These are phyloP conservation scores for Xiphophorus maculatus DNA, from an alignment of 2,113 vertebrate genomes.

Conservation along the genomic window DNA sequence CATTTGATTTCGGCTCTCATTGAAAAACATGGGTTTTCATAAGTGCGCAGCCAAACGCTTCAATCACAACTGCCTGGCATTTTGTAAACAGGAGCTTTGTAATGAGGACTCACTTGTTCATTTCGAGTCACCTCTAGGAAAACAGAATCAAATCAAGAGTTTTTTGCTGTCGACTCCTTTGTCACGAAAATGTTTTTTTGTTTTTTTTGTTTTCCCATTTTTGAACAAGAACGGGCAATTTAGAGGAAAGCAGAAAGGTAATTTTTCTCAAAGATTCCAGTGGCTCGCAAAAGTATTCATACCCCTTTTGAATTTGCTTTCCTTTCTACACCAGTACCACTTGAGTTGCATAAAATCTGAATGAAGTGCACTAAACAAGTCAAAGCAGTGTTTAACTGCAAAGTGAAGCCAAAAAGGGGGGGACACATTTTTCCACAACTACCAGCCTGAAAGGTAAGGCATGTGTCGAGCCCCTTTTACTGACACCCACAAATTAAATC, in stretches of 20 bases:
- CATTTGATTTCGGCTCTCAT: conserved; percentile 73
- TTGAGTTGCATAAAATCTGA: background rate
- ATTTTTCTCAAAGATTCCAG: background rate
- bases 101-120: conserved; percentile 38
- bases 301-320: background rate
- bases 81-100: conserved; percentile 29
- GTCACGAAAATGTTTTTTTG: background rate
- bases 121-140: conserved; percentile 8
- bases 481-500: no score
- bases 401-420: no score
- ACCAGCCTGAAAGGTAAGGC: no score
- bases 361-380: background rate
- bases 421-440: no score
- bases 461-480: no score
- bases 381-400: no score
- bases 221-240: background rate
- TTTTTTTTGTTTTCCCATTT: background rate
- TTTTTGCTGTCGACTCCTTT: background rate
- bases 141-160: background rate
- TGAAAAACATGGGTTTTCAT: conserved; percentile 75
- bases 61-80: conserved; percentile 43
- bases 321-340: background rate
- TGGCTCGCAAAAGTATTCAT: background rate
- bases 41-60: conserved; percentile 61
- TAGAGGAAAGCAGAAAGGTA: background rate